Conservation (phyloP, 2,888 invertebrate genomes). For the Mythimna impura region DNA sequence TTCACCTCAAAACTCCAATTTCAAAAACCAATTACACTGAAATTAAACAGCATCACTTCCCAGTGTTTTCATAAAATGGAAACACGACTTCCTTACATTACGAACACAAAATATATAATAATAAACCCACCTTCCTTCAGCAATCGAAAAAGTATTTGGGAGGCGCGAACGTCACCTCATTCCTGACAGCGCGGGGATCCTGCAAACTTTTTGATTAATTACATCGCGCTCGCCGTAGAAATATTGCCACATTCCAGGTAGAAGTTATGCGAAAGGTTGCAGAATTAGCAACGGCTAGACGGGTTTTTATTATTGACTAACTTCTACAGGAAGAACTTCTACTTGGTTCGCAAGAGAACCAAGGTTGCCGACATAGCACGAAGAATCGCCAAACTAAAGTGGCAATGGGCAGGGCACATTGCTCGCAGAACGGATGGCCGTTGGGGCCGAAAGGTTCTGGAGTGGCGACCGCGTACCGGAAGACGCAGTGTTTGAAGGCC, state of each 20-base stretch:
- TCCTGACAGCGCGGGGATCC: conserved; percentile 72
- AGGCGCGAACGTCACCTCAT: conserved; percentile 65
- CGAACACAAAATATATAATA: conserved; percentile 51
- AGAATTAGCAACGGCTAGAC: conserved; percentile 68
- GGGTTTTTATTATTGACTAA: background rate
- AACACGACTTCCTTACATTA: conserved; percentile 4
- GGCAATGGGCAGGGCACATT: too few relatives aligned
- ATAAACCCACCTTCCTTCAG: conserved; percentile 49
- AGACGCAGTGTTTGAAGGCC: too few relatives aligned
- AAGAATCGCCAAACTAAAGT: too few relatives aligned
- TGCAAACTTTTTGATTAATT: conserved; percentile 90
- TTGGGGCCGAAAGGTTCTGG: too few relatives aligned
- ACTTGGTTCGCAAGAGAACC: too few relatives aligned
- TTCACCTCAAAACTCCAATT: conserved; percentile 7
- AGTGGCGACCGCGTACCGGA: too few relatives aligned
- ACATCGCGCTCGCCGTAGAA: conserved; percentile 86
- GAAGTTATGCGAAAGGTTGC: conserved; percentile 77
- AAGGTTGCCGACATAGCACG: too few relatives aligned
- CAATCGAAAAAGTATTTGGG: conserved; percentile 65
- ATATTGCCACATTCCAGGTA: conserved; percentile 85
- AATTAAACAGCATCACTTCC: conserved; percentile 1
- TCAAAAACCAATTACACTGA: conserved; percentile 15
- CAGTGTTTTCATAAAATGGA: conserved; percentile 7
- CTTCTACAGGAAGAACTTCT: too few relatives aligned
- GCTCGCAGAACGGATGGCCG: too few relatives aligned